phyloP scores from a whole-genome alignment of 2,797 vertebrate species.

The Tiaroga cobitis region DNA sequence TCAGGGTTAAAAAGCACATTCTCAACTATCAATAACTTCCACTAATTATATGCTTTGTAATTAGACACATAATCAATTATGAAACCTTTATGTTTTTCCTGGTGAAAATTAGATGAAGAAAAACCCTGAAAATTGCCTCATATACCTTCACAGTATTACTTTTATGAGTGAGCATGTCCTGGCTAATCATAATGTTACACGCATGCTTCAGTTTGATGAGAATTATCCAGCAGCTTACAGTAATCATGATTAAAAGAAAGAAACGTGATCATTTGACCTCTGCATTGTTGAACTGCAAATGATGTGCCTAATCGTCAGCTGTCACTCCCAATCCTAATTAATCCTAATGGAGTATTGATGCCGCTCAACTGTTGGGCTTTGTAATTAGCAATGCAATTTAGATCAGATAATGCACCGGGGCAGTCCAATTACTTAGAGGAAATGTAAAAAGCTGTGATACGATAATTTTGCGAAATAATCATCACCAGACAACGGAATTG shows the following conservation, averaged over 20 bases:
- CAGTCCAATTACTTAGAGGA: constrained; percentile 89
- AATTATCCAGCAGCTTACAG: constrained; percentile 61
- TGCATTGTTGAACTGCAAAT: constrained; percentile 84
- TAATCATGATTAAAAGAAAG: constrained; percentile 60
- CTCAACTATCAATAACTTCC: constrained; percentile 84
- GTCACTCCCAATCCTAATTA: constrained; percentile 97
- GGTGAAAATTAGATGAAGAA: constrained; percentile 58
- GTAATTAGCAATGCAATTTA: constrained; percentile 97
- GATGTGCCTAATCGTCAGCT: constrained; percentile 92
- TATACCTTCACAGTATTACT: constrained; percentile 38
- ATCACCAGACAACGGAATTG: constrained; percentile 62
- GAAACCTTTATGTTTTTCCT: constrained; percentile 68
- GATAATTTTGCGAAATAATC: constrained; percentile 78
- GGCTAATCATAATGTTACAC: constrained; percentile 28
- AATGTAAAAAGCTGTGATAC: constrained; percentile 73
- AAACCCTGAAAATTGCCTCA: constrained; percentile 26
- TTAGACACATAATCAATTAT: constrained; percentile 84
- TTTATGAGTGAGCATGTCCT: constrained; percentile 17
- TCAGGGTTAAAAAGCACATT: constrained; percentile 78
- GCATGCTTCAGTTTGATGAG: constrained; percentile 44
- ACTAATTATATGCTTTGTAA: constrained; percentile 83
- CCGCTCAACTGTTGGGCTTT: constrained; percentile 93
- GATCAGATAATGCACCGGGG: constrained; percentile 83
- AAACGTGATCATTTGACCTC: constrained; percentile 80
- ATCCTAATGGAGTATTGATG: constrained; percentile 99